A percentile compares a stretch with the other conserved stretches of the same genome.
phyloP scores from a whole-genome alignment of 2,113 vertebrate species.

The human (Homo sapiens) region GRCh38 chr11:433501-434000 shows the following conservation, averaged over 20 bases:
- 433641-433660: background rate
- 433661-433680: background rate
- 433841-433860: slow-evolving; percentile 85
- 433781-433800: background rate
- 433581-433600: background rate
- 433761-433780: background rate
- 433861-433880: slow-evolving; percentile 61
- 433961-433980: background rate
- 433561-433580: no score
- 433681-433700: background rate
- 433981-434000: fast-evolving
- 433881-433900: slow-evolving; percentile 41
- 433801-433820: slow-evolving; percentile 81
- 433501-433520: no score
- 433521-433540: background rate
- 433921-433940: background rate
- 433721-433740: background rate
- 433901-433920: slow-evolving; percentile 92
- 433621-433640: background rate
- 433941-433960: background rate
- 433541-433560: background rate
- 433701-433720: background rate
- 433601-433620: background rate
- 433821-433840: slow-evolving; percentile 85
- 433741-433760: slow-evolving; percentile 73